Percentiles rank a stretch among this genome's conserved stretches.
Conservation (phyloP, 2,797 vertebrate species). For the Epinephelus coioides region DNA sequence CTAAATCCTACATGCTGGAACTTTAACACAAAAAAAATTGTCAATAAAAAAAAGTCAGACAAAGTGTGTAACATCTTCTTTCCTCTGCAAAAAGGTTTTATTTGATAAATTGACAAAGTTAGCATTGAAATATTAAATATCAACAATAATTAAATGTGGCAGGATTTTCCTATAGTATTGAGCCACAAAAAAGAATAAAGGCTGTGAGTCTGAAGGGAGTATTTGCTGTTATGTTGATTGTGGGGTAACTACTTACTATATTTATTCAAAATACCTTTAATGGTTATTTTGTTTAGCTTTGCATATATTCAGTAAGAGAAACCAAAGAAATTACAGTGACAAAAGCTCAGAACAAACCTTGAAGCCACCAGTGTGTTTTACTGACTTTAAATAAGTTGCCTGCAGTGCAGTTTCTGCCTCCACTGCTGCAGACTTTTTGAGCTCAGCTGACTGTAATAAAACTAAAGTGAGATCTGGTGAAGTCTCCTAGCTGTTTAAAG, state of each 20-base stretch:
- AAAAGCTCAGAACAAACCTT: not conserved
- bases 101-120: not conserved
- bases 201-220: not conserved
- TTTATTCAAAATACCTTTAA: not conserved
- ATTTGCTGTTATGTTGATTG: not conserved
- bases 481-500: not conserved
- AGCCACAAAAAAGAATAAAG: not conserved
- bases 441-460: not conserved
- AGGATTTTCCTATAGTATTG: not conserved
- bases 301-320: not conserved
- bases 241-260: not conserved
- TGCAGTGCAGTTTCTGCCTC: not conserved
- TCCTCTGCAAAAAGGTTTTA: not conserved
- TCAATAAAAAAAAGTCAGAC: constrained; percentile 24
- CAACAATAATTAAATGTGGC: not conserved
- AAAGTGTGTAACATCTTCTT: not conserved
- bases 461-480: not conserved
- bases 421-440: not conserved
- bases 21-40: constrained; percentile 2
- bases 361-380: not conserved
- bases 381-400: not conserved
- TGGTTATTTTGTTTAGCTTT: not conserved
- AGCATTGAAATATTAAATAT: not conserved
- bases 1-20: too few relatives aligned
- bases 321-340: constrained; percentile 1